Evolutionary conservation across 2,888 invertebrate genomes (phyloP).

Genomic region (Keiferia lycopersicella): DNA sequence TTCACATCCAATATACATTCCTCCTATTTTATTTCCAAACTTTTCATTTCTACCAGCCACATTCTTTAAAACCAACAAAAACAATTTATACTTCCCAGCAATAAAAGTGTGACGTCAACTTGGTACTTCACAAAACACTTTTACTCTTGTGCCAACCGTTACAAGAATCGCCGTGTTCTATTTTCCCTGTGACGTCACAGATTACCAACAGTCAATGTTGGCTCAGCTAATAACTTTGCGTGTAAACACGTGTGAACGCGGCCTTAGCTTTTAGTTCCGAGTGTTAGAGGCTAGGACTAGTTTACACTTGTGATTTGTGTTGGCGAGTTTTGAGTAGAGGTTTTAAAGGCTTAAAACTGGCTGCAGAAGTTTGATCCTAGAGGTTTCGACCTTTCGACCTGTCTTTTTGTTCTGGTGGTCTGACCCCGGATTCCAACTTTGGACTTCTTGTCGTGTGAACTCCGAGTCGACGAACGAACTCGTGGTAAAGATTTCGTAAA

Average conservation of each 20-base stretch:
- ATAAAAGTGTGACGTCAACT: background rate
- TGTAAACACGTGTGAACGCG: slow-evolving; percentile 27
- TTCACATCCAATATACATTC: no score
- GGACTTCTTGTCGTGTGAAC: no score
- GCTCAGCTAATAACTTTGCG: slow-evolving; percentile 34
- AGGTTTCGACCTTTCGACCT: no score
- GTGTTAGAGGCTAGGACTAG: background rate
- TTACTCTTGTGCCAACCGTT: background rate
- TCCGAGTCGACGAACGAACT: no score
- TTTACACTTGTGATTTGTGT: slow-evolving; percentile 3
- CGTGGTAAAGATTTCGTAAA: no score
- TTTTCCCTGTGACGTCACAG: background rate
- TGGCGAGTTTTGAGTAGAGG: background rate
- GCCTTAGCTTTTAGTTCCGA: slow-evolving; percentile 18
- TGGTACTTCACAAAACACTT: background rate
- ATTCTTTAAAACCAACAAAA: no score
- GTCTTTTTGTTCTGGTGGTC: background rate
- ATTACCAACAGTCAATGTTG: slow-evolving; percentile 31
- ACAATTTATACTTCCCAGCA: no score
- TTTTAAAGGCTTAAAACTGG: background rate
- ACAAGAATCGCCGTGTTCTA: background rate
- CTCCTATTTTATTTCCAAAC: no score
- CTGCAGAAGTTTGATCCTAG: background rate
- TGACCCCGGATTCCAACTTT: no score
- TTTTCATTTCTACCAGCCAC: no score